phyloP scores from a whole-genome alignment of 2,113 vertebrate species.

The Regulus satrapa region DNA sequence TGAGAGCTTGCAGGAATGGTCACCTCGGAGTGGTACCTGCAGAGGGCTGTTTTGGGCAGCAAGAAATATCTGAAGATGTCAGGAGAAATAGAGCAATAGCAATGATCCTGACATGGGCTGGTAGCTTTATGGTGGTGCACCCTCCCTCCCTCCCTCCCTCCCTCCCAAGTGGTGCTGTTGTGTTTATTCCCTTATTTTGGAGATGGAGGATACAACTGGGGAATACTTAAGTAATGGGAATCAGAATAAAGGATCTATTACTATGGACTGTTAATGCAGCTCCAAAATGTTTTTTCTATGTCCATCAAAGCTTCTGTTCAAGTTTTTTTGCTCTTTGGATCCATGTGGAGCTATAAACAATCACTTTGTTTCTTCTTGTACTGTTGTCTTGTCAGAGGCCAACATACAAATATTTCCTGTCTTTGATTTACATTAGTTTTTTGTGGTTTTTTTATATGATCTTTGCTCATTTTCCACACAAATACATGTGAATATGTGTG shows the following conservation, averaged over 20 bases:
- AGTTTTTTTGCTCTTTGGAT: neutral
- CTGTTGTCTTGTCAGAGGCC: neutral
- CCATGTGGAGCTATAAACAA: neutral
- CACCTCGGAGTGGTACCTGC: accelerated
- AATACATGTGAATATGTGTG: neutral
- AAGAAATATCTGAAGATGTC: neutral
- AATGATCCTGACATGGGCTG: neutral
- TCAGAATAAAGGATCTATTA: neutral
- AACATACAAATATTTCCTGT: neutral
- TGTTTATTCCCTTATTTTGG: neutral
- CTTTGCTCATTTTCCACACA: neutral
- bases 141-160: neutral
- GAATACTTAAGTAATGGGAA: neutral
- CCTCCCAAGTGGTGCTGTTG: neutral
- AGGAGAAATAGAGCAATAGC: neutral
- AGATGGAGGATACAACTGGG: neutral
- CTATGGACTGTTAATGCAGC: neutral
- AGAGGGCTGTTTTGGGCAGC: neutral
- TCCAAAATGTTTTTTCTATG: neutral
- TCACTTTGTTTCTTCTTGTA: neutral
- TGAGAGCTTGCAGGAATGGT: neutral
- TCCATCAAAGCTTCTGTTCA: neutral
- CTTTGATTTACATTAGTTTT: neutral
- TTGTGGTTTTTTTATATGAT: neutral
- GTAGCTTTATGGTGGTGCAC: accelerated